A percentile compares a stretch with the other conserved stretches of the same genome.
Evolutionary conservation across 2,113 vertebrate genomes (phyloP).

Genomic region (Macquaria ambigua): DNA sequence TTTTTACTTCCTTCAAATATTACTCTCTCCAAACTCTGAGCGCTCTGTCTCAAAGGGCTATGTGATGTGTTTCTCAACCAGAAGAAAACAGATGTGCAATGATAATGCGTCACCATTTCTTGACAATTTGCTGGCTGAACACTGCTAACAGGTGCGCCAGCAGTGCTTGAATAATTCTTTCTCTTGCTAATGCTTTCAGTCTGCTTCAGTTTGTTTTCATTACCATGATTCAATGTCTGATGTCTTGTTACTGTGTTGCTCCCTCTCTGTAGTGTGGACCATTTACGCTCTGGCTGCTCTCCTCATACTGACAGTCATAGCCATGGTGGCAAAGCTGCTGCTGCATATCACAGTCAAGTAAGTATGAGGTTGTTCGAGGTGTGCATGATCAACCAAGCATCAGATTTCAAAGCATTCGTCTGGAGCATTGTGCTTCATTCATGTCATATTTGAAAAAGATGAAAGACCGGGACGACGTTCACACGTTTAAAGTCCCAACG

Average conservation of each 20-base stretch:
- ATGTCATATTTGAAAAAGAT: background rate
- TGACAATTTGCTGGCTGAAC: conserved; percentile 55
- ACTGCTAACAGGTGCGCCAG: conserved; percentile 55
- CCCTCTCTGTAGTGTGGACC: conserved; percentile 89
- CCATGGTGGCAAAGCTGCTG: conserved; percentile 92
- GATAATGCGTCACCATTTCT: conserved; percentile 49
- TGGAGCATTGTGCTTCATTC: background rate
- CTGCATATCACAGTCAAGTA: conserved; percentile 94
- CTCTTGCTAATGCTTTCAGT: conserved; percentile 46
- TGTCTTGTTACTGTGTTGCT: conserved; percentile 28
- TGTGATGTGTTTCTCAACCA: conserved; percentile 34
- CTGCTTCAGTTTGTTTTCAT: conserved; percentile 48
- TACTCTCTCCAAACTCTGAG: conserved; percentile 33
- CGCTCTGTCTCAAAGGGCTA: conserved; percentile 27
- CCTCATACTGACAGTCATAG: conserved; percentile 92
- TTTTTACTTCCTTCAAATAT: conserved; percentile 35
- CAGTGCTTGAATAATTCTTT: conserved; percentile 25
- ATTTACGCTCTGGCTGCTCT: conserved; percentile 94
- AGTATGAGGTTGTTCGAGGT: conserved; percentile 72
- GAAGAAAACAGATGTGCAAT: conserved; percentile 63
- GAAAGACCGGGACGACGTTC: background rate
- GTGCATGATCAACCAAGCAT: background rate
- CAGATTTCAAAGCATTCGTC: conserved; percentile 8
- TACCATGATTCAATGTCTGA: conserved; percentile 7
- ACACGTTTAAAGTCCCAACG: background rate